phyloP scores from a whole-genome alignment of 2,888 invertebrate species.

The Andrena bucephala region DNA sequence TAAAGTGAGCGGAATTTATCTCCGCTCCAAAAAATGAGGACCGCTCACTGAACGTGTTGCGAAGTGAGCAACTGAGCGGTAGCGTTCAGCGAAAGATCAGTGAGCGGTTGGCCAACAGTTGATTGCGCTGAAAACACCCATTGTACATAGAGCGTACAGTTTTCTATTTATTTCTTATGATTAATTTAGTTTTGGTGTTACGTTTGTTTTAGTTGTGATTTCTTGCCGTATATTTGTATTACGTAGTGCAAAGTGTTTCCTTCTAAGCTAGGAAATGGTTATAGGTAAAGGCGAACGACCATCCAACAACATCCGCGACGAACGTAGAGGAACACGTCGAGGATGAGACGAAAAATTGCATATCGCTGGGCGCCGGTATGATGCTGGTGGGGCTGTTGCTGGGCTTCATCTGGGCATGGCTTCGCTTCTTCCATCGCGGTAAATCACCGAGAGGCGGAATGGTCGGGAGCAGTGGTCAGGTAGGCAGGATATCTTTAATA shows the following conservation, averaged over 20 bases:
- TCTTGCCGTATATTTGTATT: background rate
- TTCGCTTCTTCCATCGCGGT: slow-evolving; percentile 79
- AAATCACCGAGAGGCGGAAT: slow-evolving; percentile 82
- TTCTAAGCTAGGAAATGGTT: slow-evolving; percentile 29
- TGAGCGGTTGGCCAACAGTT: too few species aligned
- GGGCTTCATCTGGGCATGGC: slow-evolving; percentile 80
- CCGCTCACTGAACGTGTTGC: too few species aligned
- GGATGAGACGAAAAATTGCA: slow-evolving; percentile 74
- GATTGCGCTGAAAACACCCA: background rate
- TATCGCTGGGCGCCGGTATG: slow-evolving; percentile 80
- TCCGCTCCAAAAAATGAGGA: too few species aligned
- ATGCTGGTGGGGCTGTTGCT: slow-evolving; percentile 79
- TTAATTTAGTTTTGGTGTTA: background rate
- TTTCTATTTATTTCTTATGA: background rate
- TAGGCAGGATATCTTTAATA: slow-evolving; percentile 69
- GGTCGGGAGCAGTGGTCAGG: slow-evolving; percentile 82
- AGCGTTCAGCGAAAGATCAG: too few species aligned
- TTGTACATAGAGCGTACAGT: background rate
- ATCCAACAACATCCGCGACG: slow-evolving; percentile 45
- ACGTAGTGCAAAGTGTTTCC: background rate
- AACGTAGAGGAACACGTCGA: slow-evolving; percentile 59
- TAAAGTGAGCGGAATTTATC: too few species aligned
- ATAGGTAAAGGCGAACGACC: slow-evolving; percentile 48
- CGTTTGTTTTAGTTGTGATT: too few species aligned
- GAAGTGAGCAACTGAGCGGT: too few species aligned